Evolutionary conservation across 1,140 invertebrate genomes (phyloP), one percentile per base, ranked within the genome.

Genomic region (Aradophagus sp.): DNA sequence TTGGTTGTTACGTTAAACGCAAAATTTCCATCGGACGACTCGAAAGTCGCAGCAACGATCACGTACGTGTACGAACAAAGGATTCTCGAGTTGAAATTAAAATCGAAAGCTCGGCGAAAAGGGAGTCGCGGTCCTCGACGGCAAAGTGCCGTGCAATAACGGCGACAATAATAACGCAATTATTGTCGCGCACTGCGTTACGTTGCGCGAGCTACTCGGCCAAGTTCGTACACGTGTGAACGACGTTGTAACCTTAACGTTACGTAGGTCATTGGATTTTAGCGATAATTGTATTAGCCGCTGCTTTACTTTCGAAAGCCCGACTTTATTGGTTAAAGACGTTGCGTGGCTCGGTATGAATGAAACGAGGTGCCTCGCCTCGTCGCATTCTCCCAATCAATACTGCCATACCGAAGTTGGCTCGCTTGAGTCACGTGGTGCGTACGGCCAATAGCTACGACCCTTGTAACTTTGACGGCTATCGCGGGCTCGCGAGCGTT

Each of bases 311-410:
- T 29, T 29, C 6, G 19, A 48, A 35, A 66, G 42, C 35, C 19
- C 16, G 38, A 63, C 36, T 52, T 53, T 63, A 52, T 65, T 73
- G 48, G 34, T 47, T 41, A 41, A 48, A 65, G 61, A 61, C 35
- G 39, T 55, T 34, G 38, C 26, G 34, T 31, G 41, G 42, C 47
- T 53, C 48, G 41, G 45, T 45, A 74, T 66, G 72, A 69, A 73
- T 69, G 71, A 63, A 62, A 58, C 66, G 58, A 58, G 48, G 44
- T 53, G 44, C 56, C 65, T 74, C 66, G 72, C 56, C 52, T 74
- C 66, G 72, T 66, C 55, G 62, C 66, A 70, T 62, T 74, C 67
- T 61, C 53, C 58, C 56, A 74, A 74, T 74, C 73, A 74, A 74
- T 74, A 74, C 67, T 67, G 52, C 63, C 58, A 67, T 74, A 63